These are phyloP conservation scores for Bufotes viridis DNA, from an alignment of 2,797 vertebrate species.

Conservation along the genomic window DNA sequence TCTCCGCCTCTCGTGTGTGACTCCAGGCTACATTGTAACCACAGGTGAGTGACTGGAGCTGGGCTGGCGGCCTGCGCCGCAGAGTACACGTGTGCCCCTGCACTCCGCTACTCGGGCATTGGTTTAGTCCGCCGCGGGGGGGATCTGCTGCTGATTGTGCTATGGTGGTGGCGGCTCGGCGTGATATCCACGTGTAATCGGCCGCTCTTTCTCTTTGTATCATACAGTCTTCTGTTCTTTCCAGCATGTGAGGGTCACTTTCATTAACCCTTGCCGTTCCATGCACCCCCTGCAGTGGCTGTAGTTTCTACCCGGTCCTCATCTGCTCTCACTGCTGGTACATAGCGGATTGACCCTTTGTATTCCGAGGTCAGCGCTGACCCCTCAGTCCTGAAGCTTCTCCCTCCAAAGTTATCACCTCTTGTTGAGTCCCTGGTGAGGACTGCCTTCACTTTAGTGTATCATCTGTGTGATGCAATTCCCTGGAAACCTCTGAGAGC, in stretches of 20 bases:
- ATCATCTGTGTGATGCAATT: too few species aligned
- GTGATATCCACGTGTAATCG: conserved; percentile 8
- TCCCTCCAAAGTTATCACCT: too few species aligned
- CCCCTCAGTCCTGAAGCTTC: too few species aligned
- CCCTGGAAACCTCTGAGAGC: too few species aligned
- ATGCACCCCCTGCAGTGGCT: too few species aligned
- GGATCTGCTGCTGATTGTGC: not conserved
- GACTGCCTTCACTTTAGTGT: too few species aligned
- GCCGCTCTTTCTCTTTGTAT: not conserved
- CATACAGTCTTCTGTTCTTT: not conserved
- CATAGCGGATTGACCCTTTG: too few species aligned
- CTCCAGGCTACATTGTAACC: not conserved
- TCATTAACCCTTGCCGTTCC: not conserved
- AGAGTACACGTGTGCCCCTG: not conserved
- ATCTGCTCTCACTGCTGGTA: too few species aligned
- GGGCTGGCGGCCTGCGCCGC: not conserved
- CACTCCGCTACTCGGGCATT: not conserved
- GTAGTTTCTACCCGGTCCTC: too few species aligned
- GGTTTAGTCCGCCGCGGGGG: too few species aligned
- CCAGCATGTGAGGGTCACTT: not conserved
- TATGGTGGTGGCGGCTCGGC: not conserved
- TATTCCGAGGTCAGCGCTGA: too few species aligned
- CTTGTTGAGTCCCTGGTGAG: too few species aligned
- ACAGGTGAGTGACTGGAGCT: conserved; percentile 7
- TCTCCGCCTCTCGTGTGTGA: conserved; percentile 26